Evolutionary conservation across 2,888 invertebrate genomes (phyloP), one percentile per base, ranked within the genome.

Genomic region (Philereme transversata): DNA sequence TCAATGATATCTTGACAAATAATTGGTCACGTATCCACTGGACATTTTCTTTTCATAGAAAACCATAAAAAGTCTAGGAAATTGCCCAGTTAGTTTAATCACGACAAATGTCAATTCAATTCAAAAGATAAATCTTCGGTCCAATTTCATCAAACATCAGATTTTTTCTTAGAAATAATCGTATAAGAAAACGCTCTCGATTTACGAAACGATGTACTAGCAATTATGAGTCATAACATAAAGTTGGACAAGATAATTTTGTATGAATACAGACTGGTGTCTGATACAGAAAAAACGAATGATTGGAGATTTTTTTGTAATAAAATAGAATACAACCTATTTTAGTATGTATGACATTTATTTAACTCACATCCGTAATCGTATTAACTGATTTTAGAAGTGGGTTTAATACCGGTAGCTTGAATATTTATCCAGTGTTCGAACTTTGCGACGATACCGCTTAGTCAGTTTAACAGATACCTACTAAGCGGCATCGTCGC

Each of bases 201-300:
- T 45, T 53, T 11, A 36, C n/a, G 11, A 9, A 38, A n/a, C 46
- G 44, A 41, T 35, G 35, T 9, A 44, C 43, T 50, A 45, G 34
- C 50, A 58, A 58, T 62, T 62, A 58, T 54, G 43, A 38, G 62
- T 44, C 54, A 48, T 62, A 58, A 57, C 53, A 62, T 62, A 54
- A 62, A 62, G 48, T 47, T 41, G n/a, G 33, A 46, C 34, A 43
- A 46, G 46, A 45, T 62, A 41, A 53, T 57, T 57, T 53, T 40
- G 44, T 36, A 5, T n/a, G 52, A 40, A 52, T 11, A 41, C 11
- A 22, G 6, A 10, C n/a, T 45, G 4, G 5, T 10, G 5, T 41
- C 8, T 9, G 43, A 43, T 10, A 10, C 43, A n/a, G 43, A 10
- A n/a, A 43, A 43, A 6, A 40, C 1, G 22, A 3, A 22, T 22